These are phyloP conservation scores for Apis florea DNA, from an alignment of 1,140 invertebrate genomes.

Conservation along the genomic window DNA sequence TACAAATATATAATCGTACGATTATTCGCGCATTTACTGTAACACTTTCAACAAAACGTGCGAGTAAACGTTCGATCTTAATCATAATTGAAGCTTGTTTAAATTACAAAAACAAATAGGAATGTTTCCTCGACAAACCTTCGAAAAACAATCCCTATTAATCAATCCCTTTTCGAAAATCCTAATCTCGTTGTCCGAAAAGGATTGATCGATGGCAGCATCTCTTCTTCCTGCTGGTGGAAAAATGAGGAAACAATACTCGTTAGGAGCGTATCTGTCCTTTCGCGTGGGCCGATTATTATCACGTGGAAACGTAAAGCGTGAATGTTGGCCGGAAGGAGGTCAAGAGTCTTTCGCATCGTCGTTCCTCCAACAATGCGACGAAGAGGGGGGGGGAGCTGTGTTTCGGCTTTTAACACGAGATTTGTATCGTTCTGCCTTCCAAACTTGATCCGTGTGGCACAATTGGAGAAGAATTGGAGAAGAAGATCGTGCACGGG, in stretches of 20 bases:
- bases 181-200: too few species aligned
- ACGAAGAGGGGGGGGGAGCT: background rate
- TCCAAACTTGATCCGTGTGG: background rate
- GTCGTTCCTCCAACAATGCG: constrained; percentile 39
- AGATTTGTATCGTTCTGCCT: background rate
- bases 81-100: too few species aligned
- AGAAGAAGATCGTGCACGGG: too few species aligned
- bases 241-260: constrained; percentile 11
- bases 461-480: background rate
- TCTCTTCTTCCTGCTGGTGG: background rate
- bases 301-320: constrained; percentile 40
- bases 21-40: too few species aligned
- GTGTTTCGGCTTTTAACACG: constrained; percentile 36
- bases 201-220: too few species aligned
- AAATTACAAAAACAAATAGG: too few species aligned
- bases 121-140: too few species aligned
- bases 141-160: too few species aligned
- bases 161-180: too few species aligned
- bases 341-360: constrained; percentile 45
- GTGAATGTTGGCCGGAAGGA: constrained; percentile 31
- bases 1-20: too few species aligned
- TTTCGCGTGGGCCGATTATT: constrained; percentile 36
- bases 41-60: too few species aligned
- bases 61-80: too few species aligned
- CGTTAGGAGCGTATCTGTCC: constrained; percentile 34